Base-by-base conservation (phyloP, 1,140 invertebrate genomes). In the Caenorhabditis remanei region DNA sequence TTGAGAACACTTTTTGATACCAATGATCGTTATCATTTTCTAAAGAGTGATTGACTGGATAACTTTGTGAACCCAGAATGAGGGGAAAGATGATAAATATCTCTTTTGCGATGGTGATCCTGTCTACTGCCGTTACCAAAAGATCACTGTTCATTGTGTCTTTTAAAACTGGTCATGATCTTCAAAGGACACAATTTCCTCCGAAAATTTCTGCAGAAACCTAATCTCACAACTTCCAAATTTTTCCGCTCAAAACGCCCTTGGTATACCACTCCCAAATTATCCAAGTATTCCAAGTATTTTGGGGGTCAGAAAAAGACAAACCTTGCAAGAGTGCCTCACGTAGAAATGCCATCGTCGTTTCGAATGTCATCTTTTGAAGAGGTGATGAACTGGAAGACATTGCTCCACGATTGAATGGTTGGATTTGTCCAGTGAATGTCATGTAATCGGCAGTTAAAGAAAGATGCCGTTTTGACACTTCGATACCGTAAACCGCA, bases 371-470 rank as follows among this genome's bases (percentile, higher is more conserved):
- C 96, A 99, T 99, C 94, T 99, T 97, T 92, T 99, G 98, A 3
- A 99, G 93, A 0, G 97, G 96, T 5, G 97, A 99, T 0, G 96
- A 94, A 56, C 95, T 96, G 40, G 95, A 95, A 90, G 96, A 95
- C 94, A 99, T 97, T 8, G 96, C 96, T 91, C 95, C 95, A 46
- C 98, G 94, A 93, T 96, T 99, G 92, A 99, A 95, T 0, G 97
- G 96, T 91, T 96, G 95, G 90, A 96, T 98, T 13, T 93, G 94
- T 0, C 98, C 98, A 92, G 96, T 96, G 90, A 95, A 97, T 0
- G 97, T 99, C 98, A 99, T 99, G 92, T 98, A 99, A 93, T 99
- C 98, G 0, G 97, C 96, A 85, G 99, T 95, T 0, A 99, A 93
- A 0, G 95, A 95, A 87, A 99, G 94, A 95, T 99, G 98, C 55